A percentile compares a stretch with the other conserved stretches of the same genome.
Evolutionary conservation across 2,888 invertebrate genomes (phyloP).

Genomic region (Toxonevra muliebris): DNA sequence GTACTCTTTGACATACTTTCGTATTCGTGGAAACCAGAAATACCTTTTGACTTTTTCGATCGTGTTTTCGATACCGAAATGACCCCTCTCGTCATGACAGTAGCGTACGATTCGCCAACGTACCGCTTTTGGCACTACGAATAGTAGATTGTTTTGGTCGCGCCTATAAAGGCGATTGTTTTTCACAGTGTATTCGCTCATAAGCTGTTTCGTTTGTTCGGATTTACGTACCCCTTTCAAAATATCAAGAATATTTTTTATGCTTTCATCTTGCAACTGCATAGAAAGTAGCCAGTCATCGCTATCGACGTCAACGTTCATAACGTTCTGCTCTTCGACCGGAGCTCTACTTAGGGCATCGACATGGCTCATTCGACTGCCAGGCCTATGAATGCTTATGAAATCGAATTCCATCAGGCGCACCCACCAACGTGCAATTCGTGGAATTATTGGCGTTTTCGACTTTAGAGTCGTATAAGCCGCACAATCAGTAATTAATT

Average conservation of each 20-base stretch:
- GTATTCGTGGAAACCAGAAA: constrained; percentile 27
- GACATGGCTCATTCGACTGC: constrained; percentile 29
- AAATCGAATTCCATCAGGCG: too few relatives aligned
- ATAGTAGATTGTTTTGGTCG: not conserved
- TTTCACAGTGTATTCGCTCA: constrained; percentile 16
- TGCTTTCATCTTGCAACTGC: constrained; percentile 31
- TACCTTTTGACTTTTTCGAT: constrained; percentile 12
- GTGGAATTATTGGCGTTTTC: constrained; percentile 27
- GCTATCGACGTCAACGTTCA: constrained; percentile 12
- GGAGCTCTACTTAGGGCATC: constrained; percentile 36
- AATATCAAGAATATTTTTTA: constrained; percentile 18
- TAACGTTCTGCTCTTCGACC: not conserved
- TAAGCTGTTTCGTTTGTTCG: not conserved
- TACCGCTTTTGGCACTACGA: constrained; percentile 5
- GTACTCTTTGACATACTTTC: constrained; percentile 28
- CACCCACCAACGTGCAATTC: too few relatives aligned
- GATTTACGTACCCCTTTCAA: constrained; percentile 6
- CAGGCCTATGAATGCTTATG: constrained; percentile 27
- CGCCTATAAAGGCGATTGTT: constrained; percentile 20
- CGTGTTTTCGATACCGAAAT: constrained; percentile 13
- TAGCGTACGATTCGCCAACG: constrained; percentile 5
- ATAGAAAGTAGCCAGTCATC: constrained; percentile 38
- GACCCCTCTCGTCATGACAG: constrained; percentile 11
- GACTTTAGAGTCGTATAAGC: constrained; percentile 29
- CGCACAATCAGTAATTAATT: constrained; percentile 34